These are phyloP conservation scores for Lethenteron reissneri DNA, from an alignment of 2,113 vertebrate species.

Conservation along the genomic window DNA sequence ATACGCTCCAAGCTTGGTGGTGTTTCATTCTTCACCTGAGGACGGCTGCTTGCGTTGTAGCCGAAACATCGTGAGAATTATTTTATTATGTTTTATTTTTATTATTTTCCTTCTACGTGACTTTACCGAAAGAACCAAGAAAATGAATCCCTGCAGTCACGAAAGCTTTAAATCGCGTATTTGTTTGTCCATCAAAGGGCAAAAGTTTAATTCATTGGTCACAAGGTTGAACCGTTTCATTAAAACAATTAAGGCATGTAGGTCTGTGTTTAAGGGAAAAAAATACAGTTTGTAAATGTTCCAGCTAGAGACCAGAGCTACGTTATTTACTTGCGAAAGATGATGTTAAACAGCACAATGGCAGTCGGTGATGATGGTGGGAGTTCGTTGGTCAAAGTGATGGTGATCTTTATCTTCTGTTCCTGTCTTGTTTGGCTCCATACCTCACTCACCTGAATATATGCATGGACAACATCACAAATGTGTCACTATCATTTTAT, in stretches of 20 bases:
- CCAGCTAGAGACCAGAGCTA: background rate
- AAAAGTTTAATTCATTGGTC: background rate
- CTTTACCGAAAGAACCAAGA: no score
- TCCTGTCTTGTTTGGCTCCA: constrained; percentile 17
- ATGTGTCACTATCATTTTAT: no score
- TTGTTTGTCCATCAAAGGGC: background rate
- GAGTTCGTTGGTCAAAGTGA: constrained; percentile 17
- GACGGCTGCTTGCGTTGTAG: no score
- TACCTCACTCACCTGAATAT: constrained; percentile 19
- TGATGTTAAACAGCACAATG: constrained; percentile 21
- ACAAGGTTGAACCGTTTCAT: background rate
- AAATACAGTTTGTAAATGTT: background rate
- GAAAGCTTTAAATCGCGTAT: background rate
- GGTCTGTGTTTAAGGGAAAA: background rate
- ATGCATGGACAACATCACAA: no score
- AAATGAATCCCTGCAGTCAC: no score
- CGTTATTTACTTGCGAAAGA: constrained; percentile 22
- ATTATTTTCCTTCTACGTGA: no score
- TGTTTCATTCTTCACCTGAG: no score
- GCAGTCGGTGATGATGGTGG: constrained; percentile 16
- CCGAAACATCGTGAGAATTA: no score
- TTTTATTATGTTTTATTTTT: no score
- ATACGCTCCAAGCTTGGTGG: no score
- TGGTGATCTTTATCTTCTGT: constrained; percentile 16
- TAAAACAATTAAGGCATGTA: background rate